These are phyloP conservation scores for Lasioglossum marginatum DNA, from an alignment of 2,888 invertebrate species.

Conservation along the genomic window DNA sequence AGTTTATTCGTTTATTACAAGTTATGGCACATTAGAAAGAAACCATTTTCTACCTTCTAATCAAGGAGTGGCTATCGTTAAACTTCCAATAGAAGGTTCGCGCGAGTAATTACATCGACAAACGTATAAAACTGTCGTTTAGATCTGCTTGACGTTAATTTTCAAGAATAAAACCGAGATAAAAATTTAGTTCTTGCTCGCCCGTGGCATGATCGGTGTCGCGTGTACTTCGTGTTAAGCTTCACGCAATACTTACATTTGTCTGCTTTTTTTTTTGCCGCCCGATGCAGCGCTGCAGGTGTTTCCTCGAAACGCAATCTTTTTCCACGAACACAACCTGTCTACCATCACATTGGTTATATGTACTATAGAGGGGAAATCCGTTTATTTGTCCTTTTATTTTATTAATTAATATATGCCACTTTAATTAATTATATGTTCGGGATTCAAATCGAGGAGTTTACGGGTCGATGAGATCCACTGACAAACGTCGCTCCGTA, in stretches of 20 bases:
- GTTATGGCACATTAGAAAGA: background rate
- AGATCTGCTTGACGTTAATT: conserved; percentile 31
- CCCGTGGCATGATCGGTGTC: conserved; percentile 34
- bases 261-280: conserved; percentile 17
- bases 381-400: background rate
- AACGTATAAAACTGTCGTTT: conserved; percentile 32
- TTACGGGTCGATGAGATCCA: too few relatives aligned
- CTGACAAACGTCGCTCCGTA: too few relatives aligned
- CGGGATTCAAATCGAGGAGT: too few relatives aligned
- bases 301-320: conserved; percentile 22
- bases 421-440: background rate
- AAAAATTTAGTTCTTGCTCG: conserved; percentile 35
- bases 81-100: background rate
- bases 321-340: background rate
- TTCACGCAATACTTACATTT: conserved; percentile 51
- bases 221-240: conserved; percentile 28
- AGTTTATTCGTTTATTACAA: too few relatives aligned
- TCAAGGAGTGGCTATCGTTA: background rate
- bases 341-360: too few relatives aligned
- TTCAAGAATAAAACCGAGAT: conserved; percentile 37
- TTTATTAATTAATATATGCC: too few relatives aligned
- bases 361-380: background rate
- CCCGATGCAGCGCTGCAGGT: background rate
- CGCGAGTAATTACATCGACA: conserved; percentile 7
- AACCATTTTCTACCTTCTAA: background rate